Conservation (phyloP, 1,140 invertebrate species). For the Macrotrachela quadricornifera region DNA sequence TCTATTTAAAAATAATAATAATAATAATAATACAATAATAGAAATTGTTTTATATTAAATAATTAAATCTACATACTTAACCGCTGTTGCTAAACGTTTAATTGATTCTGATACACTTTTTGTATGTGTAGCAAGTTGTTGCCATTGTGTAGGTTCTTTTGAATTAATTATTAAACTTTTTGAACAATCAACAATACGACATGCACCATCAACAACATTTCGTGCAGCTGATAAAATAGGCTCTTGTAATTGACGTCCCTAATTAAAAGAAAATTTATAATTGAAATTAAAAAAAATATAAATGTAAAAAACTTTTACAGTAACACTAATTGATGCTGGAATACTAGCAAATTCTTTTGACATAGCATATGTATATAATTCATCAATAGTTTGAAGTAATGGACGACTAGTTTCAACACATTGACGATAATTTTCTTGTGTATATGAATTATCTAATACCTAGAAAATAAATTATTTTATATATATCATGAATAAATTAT, state of each 20-base stretch:
- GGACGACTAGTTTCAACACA: slow-evolving; percentile 49
- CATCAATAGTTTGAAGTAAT: slow-evolving; percentile 67
- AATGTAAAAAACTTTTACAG: too few species aligned
- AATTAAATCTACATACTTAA: too few species aligned
- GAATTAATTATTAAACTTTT: slow-evolving; percentile 68
- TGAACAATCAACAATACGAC: slow-evolving; percentile 66
- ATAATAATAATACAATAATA: too few species aligned
- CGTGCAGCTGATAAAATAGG: slow-evolving; percentile 62
- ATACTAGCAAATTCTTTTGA: slow-evolving; percentile 74
- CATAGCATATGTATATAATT: slow-evolving; percentile 67
- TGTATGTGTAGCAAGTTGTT: slow-evolving; percentile 68
- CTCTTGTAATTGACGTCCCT: slow-evolving; percentile 45
- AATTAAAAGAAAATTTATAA: not conserved
- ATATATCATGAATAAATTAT: too few species aligned
- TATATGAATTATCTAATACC: slow-evolving; percentile 33
- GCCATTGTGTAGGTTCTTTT: slow-evolving; percentile 76
- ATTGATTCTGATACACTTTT: slow-evolving; percentile 87
- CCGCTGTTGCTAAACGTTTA: slow-evolving; percentile 62
- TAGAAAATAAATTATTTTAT: slow-evolving; percentile 14
- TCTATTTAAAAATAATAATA: too few species aligned
- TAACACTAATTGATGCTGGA: slow-evolving; percentile 60
- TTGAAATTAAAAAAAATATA: too few species aligned
- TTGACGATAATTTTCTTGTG: not conserved
- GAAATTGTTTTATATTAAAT: too few species aligned
- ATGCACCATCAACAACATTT: slow-evolving; percentile 57